These are phyloP conservation scores for Nomada flava DNA, from an alignment of 2,888 invertebrate species.

Conservation along the genomic window DNA sequence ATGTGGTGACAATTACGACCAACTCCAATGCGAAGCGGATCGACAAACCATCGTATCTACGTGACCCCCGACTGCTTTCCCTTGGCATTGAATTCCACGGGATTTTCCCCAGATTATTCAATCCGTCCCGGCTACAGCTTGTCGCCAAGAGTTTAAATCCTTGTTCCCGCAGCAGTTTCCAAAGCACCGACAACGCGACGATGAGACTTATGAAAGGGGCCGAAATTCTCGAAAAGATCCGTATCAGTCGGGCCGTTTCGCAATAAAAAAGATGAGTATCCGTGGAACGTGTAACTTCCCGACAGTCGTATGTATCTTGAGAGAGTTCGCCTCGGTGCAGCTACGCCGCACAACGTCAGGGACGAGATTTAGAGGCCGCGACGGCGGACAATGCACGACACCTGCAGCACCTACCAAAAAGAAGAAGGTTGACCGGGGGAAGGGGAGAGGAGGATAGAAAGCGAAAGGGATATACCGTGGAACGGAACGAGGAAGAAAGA, in stretches of 20 bases:
- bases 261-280: constrained; percentile 66
- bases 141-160: neutral
- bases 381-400: constrained; percentile 81
- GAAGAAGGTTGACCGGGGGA: constrained; percentile 29
- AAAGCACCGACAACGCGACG: constrained; percentile 31
- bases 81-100: neutral
- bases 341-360: constrained; percentile 76
- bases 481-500: constrained; percentile 17
- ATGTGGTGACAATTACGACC: neutral
- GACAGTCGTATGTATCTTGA: constrained; percentile 75
- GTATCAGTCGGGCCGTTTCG: constrained; percentile 65
- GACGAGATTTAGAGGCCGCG: constrained; percentile 80
- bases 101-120: neutral
- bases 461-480: constrained; percentile 25
- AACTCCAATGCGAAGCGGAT: neutral
- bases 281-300: constrained; percentile 70
- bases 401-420: constrained; percentile 75
- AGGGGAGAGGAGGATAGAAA: constrained; percentile 52
- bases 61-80: neutral
- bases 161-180: constrained; percentile 6
- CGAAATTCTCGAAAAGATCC: constrained; percentile 70
- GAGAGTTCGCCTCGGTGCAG: constrained; percentile 72
- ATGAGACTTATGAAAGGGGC: constrained; percentile 71
- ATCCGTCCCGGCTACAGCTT: neutral
- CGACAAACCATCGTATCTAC: neutral